Evolutionary conservation across 1,140 invertebrate species (phyloP).

Genomic region (Drosophila bocqueti): DNA sequence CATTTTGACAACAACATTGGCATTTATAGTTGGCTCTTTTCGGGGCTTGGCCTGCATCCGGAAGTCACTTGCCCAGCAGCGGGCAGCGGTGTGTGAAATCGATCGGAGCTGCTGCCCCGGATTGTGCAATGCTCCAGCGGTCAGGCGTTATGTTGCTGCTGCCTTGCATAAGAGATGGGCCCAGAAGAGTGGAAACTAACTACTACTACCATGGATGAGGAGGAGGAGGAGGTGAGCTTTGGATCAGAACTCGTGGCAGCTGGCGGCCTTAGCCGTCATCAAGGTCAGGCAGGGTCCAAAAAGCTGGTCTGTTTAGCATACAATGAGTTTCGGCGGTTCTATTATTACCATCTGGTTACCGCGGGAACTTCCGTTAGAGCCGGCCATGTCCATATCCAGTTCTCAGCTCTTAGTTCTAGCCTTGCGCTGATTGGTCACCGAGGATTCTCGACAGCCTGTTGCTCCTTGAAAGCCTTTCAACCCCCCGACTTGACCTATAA

Average conservation of each 20-base stretch:
- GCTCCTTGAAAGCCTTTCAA: constrained; percentile 37
- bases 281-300: constrained; percentile 50
- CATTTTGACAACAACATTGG: constrained; percentile 75
- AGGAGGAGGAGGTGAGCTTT: constrained; percentile 5
- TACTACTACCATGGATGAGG: too few species aligned
- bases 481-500: constrained; percentile 53
- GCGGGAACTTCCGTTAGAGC: constrained; percentile 40
- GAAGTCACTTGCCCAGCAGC: constrained; percentile 60
- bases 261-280: constrained; percentile 37
- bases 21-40: constrained; percentile 64
- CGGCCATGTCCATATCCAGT: constrained; percentile 47
- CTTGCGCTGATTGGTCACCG: constrained; percentile 53
- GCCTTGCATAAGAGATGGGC: constrained; percentile 28
- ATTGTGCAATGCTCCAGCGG: constrained; percentile 63
- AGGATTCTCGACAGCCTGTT: constrained; percentile 40
- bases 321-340: constrained; percentile 17
- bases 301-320: constrained; percentile 50
- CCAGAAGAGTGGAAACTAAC: neutral
- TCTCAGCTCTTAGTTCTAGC: neutral
- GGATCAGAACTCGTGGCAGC: constrained; percentile 28
- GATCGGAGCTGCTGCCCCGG: constrained; percentile 48
- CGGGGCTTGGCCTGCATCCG: constrained; percentile 68
- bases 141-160: constrained; percentile 15
- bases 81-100: constrained; percentile 79
- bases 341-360: constrained; percentile 23